These are phyloP conservation scores for Venturia canescens DNA, from an alignment of 1,140 invertebrate genomes.

Conservation along the genomic window DNA sequence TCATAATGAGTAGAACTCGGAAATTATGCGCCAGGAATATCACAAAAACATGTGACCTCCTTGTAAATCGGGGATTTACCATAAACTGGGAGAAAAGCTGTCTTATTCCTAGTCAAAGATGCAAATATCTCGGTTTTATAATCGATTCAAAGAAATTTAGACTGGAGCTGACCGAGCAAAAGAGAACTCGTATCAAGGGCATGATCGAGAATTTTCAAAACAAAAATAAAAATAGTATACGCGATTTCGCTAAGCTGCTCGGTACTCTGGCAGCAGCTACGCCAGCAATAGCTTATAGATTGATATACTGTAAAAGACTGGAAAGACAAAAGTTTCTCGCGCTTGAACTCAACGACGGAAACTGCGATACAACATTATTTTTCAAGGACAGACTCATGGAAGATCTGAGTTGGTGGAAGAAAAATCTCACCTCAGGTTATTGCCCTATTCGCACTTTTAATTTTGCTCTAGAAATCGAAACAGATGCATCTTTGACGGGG, in stretches of 20 bases:
- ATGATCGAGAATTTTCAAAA: slow-evolving; percentile 1
- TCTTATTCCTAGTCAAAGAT: slow-evolving; percentile 5
- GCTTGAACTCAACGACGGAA: neutral
- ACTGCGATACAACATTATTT: slow-evolving; percentile 1
- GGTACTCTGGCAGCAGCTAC: slow-evolving; percentile 10
- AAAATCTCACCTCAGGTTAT: neutral
- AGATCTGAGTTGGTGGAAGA: slow-evolving; percentile 15
- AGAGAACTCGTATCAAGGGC: neutral
- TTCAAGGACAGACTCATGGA: neutral
- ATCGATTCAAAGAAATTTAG: neutral
- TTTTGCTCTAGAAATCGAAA: slow-evolving; percentile 11
- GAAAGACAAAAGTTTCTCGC: slow-evolving; percentile 27
- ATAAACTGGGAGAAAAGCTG: slow-evolving; percentile 26
- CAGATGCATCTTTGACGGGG: slow-evolving; percentile 23
- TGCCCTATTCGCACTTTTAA: neutral
- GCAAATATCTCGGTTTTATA: slow-evolving; percentile 26
- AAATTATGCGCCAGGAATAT: slow-evolving; percentile 15
- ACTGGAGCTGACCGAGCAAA: slow-evolving; percentile 13
- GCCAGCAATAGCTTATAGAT: slow-evolving; percentile 3
- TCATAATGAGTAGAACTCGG: slow-evolving; percentile 2
- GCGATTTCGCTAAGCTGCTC: slow-evolving; percentile 5
- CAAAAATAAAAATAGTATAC: neutral
- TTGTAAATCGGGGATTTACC: neutral
- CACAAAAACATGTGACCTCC: neutral
- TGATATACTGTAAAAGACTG: slow-evolving; percentile 21